Evolutionary conservation across 2,797 vertebrate genomes (phyloP).

Genomic region (Carcharodon carcharias): DNA sequence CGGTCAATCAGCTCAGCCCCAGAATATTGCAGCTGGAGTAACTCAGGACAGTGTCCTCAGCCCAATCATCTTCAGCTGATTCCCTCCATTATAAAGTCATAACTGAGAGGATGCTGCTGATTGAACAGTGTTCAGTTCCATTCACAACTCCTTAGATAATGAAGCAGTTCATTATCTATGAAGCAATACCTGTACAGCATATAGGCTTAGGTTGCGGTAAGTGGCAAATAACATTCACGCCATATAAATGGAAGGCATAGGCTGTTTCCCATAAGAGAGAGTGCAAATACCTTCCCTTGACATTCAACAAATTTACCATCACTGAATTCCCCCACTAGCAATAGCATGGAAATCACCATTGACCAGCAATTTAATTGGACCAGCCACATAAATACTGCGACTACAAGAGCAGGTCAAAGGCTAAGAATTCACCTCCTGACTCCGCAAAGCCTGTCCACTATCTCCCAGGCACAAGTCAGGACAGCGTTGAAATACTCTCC

Average conservation of each 20-base stretch:
- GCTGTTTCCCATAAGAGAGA: not conserved
- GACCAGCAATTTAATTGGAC: not conserved
- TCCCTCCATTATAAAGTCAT: not conserved
- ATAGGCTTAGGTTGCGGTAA: not conserved
- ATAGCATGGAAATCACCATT: not conserved
- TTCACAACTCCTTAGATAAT: not conserved
- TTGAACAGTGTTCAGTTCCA: not conserved
- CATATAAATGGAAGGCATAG: too few species aligned
- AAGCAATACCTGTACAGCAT: not conserved
- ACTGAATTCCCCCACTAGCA: not conserved
- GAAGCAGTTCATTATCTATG: not conserved
- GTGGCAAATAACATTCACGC: not conserved
- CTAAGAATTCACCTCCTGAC: not conserved
- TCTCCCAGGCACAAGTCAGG: not conserved
- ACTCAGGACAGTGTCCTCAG: not conserved
- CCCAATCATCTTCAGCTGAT: not conserved
- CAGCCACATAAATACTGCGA: not conserved
- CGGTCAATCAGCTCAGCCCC: not conserved
- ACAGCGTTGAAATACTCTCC: not conserved
- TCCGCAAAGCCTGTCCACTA: not conserved
- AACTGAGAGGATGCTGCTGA: not conserved
- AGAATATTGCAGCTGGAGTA: not conserved
- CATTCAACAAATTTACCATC: not conserved
- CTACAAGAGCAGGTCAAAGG: not conserved
- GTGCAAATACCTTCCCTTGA: not conserved